Evolutionary conservation across 1,140 invertebrate species (phyloP), one percentile per base, ranked within the genome.

Genomic region (Caenorhabditis latens): DNA sequence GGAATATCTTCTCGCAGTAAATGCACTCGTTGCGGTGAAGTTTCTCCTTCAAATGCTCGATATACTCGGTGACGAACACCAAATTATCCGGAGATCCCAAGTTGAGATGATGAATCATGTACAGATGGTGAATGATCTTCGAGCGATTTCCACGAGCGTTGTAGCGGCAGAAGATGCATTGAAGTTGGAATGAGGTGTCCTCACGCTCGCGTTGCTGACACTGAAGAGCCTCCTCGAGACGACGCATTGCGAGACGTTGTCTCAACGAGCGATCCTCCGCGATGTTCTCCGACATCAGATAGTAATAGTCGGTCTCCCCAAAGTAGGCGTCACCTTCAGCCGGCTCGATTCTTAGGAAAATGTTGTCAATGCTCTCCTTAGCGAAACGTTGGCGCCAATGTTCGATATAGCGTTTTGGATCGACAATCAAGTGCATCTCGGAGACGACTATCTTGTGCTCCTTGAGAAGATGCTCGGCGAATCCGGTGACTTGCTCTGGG

Each of bases 71-170:
- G 4, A 92, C 91, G 83, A 92, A 92, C 32, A 92, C 91, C 9
- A 92, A 85, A 63, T 92, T 92, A 75, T 92, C 91, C 4, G 91
- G 91, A 24, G 91, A 92, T 40, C 91, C 91, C 24, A 92, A 61
- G 84, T 92, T 92, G 53, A 92, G 86, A 79, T 92, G 91, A 86
- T 92, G 92, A 53, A 92, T 92, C 90, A 92, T 92, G 65, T 92
- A 92, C 9, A 92, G 86, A 86, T 92, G 91, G 84, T 92, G 91
- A 50, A 92, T 93, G 55, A 92, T 90, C 84, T 92, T 92, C 11
- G 92, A 89, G 21, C 91, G 90, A 87, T 92, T 92, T 13, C 91
- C 91, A 53, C 90, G 85, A 24, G 91, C 91, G 57, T 86, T 88
- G 85, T 92, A 92, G 13, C 91, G 90, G 82, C 91, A 93, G 85